Base-by-base conservation (phyloP, 2,888 invertebrate species). In the Gastracanthus pulcherrimus region DNA sequence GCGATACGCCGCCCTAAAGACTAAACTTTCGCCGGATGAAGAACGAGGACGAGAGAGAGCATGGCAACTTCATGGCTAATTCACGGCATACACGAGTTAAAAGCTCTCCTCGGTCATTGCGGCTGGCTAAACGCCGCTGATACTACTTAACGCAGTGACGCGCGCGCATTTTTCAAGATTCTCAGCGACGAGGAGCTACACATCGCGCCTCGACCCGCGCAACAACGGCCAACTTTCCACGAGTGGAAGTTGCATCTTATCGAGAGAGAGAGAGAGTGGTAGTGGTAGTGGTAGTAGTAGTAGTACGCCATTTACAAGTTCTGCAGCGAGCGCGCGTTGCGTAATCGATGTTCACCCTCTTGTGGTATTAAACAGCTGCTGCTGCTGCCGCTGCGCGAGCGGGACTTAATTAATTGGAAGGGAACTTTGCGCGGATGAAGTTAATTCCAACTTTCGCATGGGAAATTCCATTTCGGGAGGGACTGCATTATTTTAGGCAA, bases 341-440 rank as follows among this genome's bases (percentile, higher is more conserved):
- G 16, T 45, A 71, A 81, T 76, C 66, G 55, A 80, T 75, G 75
- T 31, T 79, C 67, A 58, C 72, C 58, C 55, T 72, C 41, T 58
- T 64, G 55, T 26, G 69, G 38, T 48, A 72, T 79, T 79, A 67
- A 72, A 58, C 26, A 67, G 36, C 31, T 36, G 31, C 34, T 62
- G 62, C 51, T 23, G 51, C 62, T 19, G 38, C 13, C 2, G 38
- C 48, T 16, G 9, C 31, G 7, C 41, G 6, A 26, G 38, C 62
- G 62, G 31, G 55, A 76, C 58, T 79, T 74, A 82, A 82, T 82
- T 82, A 82, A 82, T 82, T 64, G 64, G 48, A 75, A 58, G 58
- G n/a, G 23, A 79, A 82, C 64, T 76, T 77, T 69, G 55, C 26
- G 7, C 36, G 66, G 29, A 72, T 38, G 41, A 77, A 77, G 76